phyloP scores from a whole-genome alignment of 2,888 invertebrate genomes.

The Euphydryas editha region DNA sequence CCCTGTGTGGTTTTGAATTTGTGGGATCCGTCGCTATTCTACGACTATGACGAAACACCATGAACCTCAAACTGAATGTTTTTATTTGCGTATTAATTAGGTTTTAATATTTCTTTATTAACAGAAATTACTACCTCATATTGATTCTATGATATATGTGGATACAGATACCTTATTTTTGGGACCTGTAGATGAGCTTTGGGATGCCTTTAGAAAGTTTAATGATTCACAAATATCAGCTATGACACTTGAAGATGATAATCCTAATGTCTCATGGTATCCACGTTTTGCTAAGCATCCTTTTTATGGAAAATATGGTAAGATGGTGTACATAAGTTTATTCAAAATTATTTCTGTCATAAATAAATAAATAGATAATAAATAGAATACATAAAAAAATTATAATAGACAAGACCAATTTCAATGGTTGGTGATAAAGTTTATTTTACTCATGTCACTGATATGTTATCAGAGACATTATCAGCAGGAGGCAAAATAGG shows the following conservation, averaged over 20 bases:
- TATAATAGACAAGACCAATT: too few relatives aligned
- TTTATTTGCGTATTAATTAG: not conserved
- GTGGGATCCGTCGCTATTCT: too few relatives aligned
- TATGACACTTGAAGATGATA: conserved; percentile 94
- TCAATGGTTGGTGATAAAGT: too few relatives aligned
- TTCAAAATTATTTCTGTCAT: too few relatives aligned
- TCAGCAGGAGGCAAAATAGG: too few relatives aligned
- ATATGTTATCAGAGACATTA: too few relatives aligned
- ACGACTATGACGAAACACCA: too few relatives aligned
- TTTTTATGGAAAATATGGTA: conserved; percentile 93
- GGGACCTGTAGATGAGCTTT: conserved; percentile 91
- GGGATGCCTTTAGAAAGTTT: conserved; percentile 92
- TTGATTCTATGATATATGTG: conserved; percentile 94
- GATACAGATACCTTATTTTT: conserved; percentile 96
- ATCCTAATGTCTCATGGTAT: conserved; percentile 97
- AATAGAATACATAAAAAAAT: too few relatives aligned
- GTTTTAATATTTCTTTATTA: conserved; percentile 46
- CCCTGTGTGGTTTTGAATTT: too few relatives aligned
- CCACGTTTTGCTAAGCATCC: conserved; percentile 98
- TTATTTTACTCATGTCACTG: too few relatives aligned
- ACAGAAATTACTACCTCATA: conserved; percentile 89
- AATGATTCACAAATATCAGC: conserved; percentile 94
- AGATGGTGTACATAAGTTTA: not conserved
- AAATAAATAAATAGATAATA: too few relatives aligned
- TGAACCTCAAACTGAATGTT: too few relatives aligned